phyloP scores from a whole-genome alignment of 2,888 invertebrate species.

The Opisthograptis luteolata region DNA sequence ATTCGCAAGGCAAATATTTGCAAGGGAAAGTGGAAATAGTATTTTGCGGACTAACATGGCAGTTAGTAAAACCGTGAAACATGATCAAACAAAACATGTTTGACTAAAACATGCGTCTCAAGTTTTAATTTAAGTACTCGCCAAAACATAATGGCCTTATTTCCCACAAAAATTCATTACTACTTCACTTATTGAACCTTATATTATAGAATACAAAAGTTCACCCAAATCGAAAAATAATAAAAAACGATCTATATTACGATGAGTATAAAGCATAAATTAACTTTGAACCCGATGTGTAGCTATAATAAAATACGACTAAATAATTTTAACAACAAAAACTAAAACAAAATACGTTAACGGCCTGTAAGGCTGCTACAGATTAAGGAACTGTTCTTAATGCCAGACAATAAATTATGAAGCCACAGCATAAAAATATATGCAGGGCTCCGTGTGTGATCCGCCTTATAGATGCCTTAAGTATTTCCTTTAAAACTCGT shows the following conservation, averaged over 20 bases:
- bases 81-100: no score
- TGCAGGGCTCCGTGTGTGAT: conserved; percentile 51
- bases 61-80: no score
- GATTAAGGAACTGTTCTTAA: conserved; percentile 59
- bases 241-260: conserved; percentile 58
- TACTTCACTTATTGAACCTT: no score
- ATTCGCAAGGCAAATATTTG: conserved; percentile 3
- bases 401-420: conserved; percentile 69
- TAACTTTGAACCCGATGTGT: conserved; percentile 67
- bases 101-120: no score
- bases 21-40: conserved; percentile 6
- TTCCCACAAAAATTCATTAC: no score
- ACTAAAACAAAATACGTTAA: conserved; percentile 61
- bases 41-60: neutral
- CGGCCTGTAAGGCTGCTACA: conserved; percentile 9
- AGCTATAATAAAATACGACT: conserved; percentile 63
- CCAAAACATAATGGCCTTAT: no score
- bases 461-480: conserved; percentile 46
- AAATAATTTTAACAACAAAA: conserved; percentile 69
- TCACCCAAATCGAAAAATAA: conserved; percentile 68
- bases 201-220: conserved; percentile 33
- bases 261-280: conserved; percentile 64
- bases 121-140: no score
- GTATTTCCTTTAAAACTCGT: conserved; percentile 48
- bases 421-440: conserved; percentile 62